Evolutionary conservation across 2,113 vertebrate species (phyloP).

Genomic region (Gambusia affinis): DNA sequence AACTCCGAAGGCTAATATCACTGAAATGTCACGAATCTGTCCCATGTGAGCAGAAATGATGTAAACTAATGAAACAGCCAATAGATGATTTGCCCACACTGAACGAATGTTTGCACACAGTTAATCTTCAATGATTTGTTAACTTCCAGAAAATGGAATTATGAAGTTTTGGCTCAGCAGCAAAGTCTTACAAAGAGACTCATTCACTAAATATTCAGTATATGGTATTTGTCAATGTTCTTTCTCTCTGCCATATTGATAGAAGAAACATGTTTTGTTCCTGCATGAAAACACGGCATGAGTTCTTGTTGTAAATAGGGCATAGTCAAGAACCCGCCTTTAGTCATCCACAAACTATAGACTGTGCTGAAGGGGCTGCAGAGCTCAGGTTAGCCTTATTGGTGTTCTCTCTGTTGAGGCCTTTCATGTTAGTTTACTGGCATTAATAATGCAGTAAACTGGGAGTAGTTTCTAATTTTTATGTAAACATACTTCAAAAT

Average conservation of each 20-base stretch:
- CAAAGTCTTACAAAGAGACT: constrained; percentile 18
- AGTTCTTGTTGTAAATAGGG: neutral
- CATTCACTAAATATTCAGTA: constrained; percentile 20
- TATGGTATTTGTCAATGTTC: constrained; percentile 18
- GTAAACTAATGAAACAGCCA: constrained; percentile 28
- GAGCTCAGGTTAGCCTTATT: constrained; percentile 38
- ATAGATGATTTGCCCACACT: constrained; percentile 25
- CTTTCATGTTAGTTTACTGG: neutral
- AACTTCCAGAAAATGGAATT: constrained; percentile 32
- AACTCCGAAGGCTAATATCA: constrained; percentile 20
- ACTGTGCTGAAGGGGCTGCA: constrained; percentile 18
- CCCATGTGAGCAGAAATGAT: constrained; percentile 17
- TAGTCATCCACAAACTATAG: constrained; percentile 14
- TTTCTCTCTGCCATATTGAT: constrained; percentile 16
- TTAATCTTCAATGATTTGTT: constrained; percentile 25
- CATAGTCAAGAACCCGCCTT: constrained; percentile 1
- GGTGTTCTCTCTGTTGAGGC: constrained; percentile 27
- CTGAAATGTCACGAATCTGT: constrained; percentile 20
- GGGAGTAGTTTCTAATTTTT: too few relatives aligned
- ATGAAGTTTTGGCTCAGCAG: constrained; percentile 41
- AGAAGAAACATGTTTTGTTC: neutral
- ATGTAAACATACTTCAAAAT: too few relatives aligned
- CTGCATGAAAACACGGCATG: neutral
- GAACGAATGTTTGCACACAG: constrained; percentile 36
- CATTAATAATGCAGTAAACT: neutral